These are phyloP conservation scores for Tetragnatha montana DNA, from an alignment of 2,888 invertebrate genomes.

Conservation along the genomic window DNA sequence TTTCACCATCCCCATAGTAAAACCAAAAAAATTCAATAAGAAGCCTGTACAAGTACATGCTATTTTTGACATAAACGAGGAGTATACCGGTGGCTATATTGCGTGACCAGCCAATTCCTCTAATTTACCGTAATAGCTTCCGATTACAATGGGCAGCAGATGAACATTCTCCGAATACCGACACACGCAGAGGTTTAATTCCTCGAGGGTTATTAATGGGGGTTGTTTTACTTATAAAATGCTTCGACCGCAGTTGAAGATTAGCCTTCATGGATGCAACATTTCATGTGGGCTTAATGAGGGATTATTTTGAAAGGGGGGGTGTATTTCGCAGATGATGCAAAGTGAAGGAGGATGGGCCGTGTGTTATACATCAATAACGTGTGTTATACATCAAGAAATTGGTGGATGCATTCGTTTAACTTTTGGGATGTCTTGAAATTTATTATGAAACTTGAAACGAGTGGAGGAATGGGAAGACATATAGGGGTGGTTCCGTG, in stretches of 20 bases:
- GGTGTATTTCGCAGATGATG: too few species aligned
- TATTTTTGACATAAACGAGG: neutral
- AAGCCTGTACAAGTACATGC: neutral
- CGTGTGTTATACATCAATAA: too few species aligned
- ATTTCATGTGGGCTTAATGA: neutral
- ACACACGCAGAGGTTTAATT: neutral
- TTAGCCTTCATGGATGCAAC: neutral
- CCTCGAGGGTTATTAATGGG: neutral
- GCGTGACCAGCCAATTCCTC: neutral
- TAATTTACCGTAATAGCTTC: conserved; percentile 1
- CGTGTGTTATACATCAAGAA: too few species aligned
- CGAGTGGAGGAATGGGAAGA: too few species aligned
- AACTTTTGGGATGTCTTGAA: too few species aligned
- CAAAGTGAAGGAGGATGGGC: too few species aligned
- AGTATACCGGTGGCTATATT: neutral
- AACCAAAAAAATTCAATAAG: neutral
- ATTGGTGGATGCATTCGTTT: too few species aligned
- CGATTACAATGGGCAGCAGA: neutral
- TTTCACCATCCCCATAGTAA: neutral
- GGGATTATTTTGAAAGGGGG: neutral
- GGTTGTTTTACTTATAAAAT: neutral
- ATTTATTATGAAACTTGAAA: too few species aligned
- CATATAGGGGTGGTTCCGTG: too few species aligned
- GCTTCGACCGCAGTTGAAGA: neutral
- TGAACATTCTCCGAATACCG: neutral